Conservation (phyloP, 2,888 invertebrate species). For the Aphodius granarius region DNA sequence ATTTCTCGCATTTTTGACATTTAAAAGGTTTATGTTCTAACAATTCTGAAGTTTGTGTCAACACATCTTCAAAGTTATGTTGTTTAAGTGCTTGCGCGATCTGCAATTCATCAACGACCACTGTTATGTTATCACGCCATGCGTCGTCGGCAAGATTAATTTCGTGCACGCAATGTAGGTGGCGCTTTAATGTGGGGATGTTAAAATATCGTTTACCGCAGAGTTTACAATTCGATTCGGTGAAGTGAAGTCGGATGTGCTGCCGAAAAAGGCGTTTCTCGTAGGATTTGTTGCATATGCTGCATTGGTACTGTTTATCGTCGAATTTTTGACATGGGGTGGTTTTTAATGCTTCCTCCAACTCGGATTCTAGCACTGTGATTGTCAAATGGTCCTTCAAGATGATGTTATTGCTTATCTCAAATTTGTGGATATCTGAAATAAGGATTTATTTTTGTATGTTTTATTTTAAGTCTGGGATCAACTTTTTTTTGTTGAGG, state of each 20-base stretch:
- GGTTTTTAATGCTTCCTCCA: background rate
- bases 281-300: background rate
- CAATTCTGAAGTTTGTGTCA: too few relatives aligned
- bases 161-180: background rate
- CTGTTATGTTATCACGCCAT: background rate
- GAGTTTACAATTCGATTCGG: background rate
- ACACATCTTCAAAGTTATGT: background rate
- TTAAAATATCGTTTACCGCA: background rate
- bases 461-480: too few relatives aligned
- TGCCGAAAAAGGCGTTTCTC: background rate
- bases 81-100: background rate
- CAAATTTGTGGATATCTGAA: too few relatives aligned
- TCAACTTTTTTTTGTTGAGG: too few relatives aligned
- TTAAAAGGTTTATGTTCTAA: too few relatives aligned
- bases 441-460: too few relatives aligned
- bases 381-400: background rate
- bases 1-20: background rate
- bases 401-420: too few relatives aligned
- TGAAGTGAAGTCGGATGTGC: background rate
- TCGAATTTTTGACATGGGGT: background rate
- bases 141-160: background rate
- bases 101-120: background rate
- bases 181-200: background rate
- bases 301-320: background rate
- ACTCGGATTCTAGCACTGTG: background rate